A percentile compares a stretch with the other conserved stretches of the same genome.
Conservation (phyloP, 2,797 vertebrate genomes). For the Bufotes viridis region DNA sequence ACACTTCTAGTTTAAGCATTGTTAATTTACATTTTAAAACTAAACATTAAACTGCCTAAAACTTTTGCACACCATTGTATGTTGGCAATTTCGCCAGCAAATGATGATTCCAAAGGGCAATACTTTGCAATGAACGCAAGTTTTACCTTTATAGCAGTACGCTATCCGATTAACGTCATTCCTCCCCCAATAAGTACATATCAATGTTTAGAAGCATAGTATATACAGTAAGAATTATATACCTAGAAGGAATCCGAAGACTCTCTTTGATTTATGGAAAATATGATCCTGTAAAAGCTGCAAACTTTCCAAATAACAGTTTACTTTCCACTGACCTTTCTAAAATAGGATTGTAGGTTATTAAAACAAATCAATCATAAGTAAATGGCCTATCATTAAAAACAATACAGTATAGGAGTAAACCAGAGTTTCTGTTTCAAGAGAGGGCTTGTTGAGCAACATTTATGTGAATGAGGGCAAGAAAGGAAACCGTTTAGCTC, state of each 20-base stretch:
- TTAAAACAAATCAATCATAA: conserved; percentile 31
- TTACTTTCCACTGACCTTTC: conserved; percentile 45
- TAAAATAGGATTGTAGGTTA: conserved; percentile 27
- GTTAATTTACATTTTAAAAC: too few species aligned
- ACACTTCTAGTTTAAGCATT: too few species aligned
- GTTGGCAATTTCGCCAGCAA: too few species aligned
- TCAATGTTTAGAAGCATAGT: neutral
- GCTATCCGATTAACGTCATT: neutral
- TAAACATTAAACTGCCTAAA: too few species aligned
- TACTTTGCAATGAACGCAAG: neutral
- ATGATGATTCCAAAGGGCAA: too few species aligned
- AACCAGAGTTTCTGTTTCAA: neutral
- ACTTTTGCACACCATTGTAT: too few species aligned
- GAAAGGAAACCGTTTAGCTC: neutral
- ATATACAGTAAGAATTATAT: neutral
- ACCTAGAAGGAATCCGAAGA: neutral
- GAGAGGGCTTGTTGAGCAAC: neutral
- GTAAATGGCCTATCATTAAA: conserved; percentile 17
- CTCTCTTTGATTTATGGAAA: conserved; percentile 12
- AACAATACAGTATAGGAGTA: neutral
- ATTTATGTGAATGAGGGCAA: neutral
- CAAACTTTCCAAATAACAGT: conserved; percentile 38
- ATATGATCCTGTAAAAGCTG: conserved; percentile 4
- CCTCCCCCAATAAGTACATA: neutral
- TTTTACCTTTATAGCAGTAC: neutral